These are phyloP conservation scores for Corvus hawaiiensis DNA, from an alignment of 2,113 vertebrate genomes.

Conservation along the genomic window DNA sequence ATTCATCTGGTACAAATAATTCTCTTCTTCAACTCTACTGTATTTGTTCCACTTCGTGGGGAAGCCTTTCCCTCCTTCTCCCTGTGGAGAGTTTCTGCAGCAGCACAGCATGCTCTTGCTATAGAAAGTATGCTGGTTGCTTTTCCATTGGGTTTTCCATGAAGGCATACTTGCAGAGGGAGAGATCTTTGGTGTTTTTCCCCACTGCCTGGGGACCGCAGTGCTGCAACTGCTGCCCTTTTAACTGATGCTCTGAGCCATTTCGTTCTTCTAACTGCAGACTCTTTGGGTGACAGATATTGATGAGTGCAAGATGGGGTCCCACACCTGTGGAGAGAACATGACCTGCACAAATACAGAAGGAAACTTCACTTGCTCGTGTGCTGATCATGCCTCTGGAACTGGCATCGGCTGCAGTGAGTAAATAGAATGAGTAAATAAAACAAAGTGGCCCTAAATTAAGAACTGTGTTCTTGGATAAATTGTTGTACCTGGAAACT, in stretches of 20 bases:
- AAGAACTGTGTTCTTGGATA: background rate
- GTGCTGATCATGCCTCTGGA: slow-evolving; percentile 46
- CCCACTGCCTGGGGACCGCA: background rate
- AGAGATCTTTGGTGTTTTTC: background rate
- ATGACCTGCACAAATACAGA: slow-evolving; percentile 72
- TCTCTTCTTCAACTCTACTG: background rate
- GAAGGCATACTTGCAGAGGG: background rate
- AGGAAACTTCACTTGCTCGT: slow-evolving; percentile 73
- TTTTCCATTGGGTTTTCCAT: background rate
- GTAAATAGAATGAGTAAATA: background rate
- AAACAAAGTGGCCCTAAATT: background rate
- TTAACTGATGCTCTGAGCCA: background rate
- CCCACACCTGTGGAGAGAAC: slow-evolving; percentile 72
- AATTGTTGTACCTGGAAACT: background rate
- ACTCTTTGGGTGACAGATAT: slow-evolving; percentile 73
- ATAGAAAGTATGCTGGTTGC: background rate
- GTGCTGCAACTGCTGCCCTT: background rate
- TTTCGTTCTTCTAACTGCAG: slow-evolving; percentile 47
- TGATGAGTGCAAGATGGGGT: slow-evolving; percentile 74
- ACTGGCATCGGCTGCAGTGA: slow-evolving; percentile 66
- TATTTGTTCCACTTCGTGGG: background rate
- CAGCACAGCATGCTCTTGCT: background rate
- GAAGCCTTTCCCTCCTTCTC: background rate
- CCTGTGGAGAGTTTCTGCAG: background rate
- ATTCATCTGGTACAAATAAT: background rate